Conservation (phyloP, 2,888 invertebrate species). For the Notocelia uddmanniana region DNA sequence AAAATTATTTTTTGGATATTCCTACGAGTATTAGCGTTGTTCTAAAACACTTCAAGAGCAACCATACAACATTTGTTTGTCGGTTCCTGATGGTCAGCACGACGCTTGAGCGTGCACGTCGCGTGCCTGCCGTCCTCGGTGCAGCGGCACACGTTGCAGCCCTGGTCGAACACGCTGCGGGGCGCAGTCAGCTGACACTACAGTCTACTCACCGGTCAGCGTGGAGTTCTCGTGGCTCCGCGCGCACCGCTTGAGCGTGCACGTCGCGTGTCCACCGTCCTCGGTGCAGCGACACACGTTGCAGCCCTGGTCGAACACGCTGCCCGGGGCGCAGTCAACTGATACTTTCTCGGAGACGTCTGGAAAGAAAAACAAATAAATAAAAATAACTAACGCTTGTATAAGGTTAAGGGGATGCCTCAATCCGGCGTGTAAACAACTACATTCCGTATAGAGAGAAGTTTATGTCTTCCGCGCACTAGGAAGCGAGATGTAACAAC, state of each 20-base stretch:
- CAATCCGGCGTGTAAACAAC: neutral
- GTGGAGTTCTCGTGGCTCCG: constrained; percentile 49
- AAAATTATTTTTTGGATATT: too few species aligned
- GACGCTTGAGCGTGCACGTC: constrained; percentile 72
- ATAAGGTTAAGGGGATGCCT: too few species aligned
- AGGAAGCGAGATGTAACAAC: too few species aligned
- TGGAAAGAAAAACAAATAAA: constrained; percentile 55
- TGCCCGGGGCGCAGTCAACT: constrained; percentile 67
- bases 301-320: constrained; percentile 70
- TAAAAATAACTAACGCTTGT: neutral
- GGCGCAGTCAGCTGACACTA: constrained; percentile 62
- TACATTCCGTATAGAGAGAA: too few species aligned
- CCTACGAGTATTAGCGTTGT: too few species aligned
- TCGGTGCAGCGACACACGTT: constrained; percentile 82
- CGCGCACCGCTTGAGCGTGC: constrained; percentile 72
- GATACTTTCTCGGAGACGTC: constrained; percentile 61
- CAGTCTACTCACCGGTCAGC: constrained; percentile 57
- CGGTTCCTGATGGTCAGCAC: too few species aligned
- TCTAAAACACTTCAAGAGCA: too few species aligned
- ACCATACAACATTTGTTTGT: too few species aligned
- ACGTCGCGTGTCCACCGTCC: constrained; percentile 78
- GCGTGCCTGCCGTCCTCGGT: constrained; percentile 76
- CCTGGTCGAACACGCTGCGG: constrained; percentile 69
- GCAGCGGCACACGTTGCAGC: constrained; percentile 83
- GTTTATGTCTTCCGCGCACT: neutral